Evolutionary conservation across 2,888 invertebrate genomes (phyloP), one percentile per base, ranked within the genome.

Genomic region (Pseudococcus viburni): DNA sequence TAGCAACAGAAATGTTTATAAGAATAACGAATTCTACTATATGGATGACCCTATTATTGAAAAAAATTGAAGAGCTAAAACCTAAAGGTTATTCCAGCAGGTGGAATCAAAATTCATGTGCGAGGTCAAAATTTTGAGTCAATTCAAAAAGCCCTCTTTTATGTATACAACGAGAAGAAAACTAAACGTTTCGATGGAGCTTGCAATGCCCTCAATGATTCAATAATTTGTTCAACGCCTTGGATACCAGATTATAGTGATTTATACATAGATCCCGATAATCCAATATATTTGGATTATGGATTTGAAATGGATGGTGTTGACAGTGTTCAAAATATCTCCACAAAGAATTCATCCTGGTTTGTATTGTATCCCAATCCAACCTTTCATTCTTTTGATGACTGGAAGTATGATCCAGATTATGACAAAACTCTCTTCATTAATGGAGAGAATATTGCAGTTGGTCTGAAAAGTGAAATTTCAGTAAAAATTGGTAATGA

Each of bases 231-330:
- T 91, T 94, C 94, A 91, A 97, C 97, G 90, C 98, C 98, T 17
- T 94, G 94, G 55, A 96, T 98, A 90, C 95, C 96, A 91, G 93
- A 93, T 0, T 91, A 94, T 85, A 94, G 94, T 86, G 93, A 94
- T 89, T 93, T 94, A 33, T 93, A 93, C 90, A 92, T 96, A 89
- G 96, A 96, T 92, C 95, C 96, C 6, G 97, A 97, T 91, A 95
- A 94, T 90, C 97, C 97, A 11, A 92, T 96, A 90, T 93, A 94
- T 90, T 93, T 98, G 88, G 96, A 97, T 91, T 99, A 97, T 92
- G 99, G 98, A 51, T 99, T 99, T 91, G 93, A 96, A 90, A 97
- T 99, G 96, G 99, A 99, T 92, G 96, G 97, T 91, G 98, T 99
- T 6, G 94, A 95, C 89, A 95, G 95, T 89, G 96, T 96, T 17